Conservation (phyloP, 2,888 invertebrate species). For the Cantharis nigra region DNA sequence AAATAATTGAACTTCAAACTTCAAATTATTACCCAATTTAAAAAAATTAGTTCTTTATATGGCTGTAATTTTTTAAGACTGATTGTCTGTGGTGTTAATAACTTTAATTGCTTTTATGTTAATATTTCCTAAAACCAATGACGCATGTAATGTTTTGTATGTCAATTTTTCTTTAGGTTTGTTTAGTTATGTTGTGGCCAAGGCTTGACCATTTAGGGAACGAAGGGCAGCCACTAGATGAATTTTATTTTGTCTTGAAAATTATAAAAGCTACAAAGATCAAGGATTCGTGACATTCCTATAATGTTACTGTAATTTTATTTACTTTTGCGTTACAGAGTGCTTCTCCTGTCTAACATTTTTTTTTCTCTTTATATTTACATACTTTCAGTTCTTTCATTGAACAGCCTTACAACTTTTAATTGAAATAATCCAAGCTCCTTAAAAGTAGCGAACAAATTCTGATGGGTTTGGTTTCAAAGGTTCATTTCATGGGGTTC, state of each 20-base stretch:
- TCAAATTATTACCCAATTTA: not conserved
- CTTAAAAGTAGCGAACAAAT: not conserved
- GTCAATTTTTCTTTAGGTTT: constrained; percentile 5
- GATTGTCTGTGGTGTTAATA: not conserved
- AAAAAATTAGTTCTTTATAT: not conserved
- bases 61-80: not conserved
- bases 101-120: not conserved
- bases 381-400: not conserved
- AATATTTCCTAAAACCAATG: not conserved
- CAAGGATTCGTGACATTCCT: constrained; percentile 20
- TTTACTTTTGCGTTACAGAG: not conserved
- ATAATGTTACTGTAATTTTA: not conserved
- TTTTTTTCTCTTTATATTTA: not conserved
- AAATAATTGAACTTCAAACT: not conserved
- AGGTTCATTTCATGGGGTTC: not conserved
- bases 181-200: constrained; percentile 21
- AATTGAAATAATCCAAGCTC: not conserved
- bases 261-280: constrained; percentile 24
- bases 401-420: not conserved
- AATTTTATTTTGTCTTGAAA: constrained; percentile 21
- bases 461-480: not conserved
- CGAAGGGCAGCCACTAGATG: constrained; percentile 31
- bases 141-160: constrained; percentile 1
- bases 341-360: not conserved
- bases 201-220: constrained; percentile 34